Base-by-base conservation (phyloP, 2,797 vertebrate species). In the Alfaro cultratus region DNA sequence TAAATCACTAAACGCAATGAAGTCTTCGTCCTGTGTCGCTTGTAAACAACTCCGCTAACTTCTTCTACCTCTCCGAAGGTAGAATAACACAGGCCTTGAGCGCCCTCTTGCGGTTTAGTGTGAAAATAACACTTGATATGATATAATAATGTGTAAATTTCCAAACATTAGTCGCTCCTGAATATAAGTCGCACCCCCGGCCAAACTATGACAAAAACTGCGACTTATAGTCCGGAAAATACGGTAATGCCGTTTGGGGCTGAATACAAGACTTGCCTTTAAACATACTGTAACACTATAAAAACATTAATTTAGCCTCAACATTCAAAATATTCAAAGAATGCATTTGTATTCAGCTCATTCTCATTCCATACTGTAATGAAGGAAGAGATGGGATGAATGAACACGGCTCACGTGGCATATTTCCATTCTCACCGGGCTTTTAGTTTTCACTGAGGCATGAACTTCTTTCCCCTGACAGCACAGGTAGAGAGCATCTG, bases 391-490 rank as follows among this genome's bases (percentile, higher is more conserved):
- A 6, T 73, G 72, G 45, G 67, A 83, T 87, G 80, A 89, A 89
- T 88, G 80, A 87, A 74, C 82, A 73, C 21, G n/a, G 82, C 86
- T 82, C 81, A 82, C 31, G 18, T 18, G 49, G 81, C 60, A 81
- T 82, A 90, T 91, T 91, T 84, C 80, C 74, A 72, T 81, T 81
- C 79, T 86, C 73, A 2, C 76, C 68, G 86, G 86, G 86, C 89
- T 87, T 90, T 92, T 89, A 87, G 88, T 74, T 92, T 83, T 75
- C 85, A 87, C 78, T 85, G 89, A 89, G 78, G 84, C 67, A 72
- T 90, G 87, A 91, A 89, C 67, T 41, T 67, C 74, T 92, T 82
- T 77, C 82, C 82, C 77, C 41, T 71, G 85, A 89, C 84, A 79
- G 82, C 81, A 11, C 75, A 85, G 84, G 87, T 85, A 83, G 80